Percentiles rank a stretch among this genome's conserved stretches.
These are phyloP conservation scores for Pachydiplax longipennis DNA, from an alignment of 2,888 invertebrate species.

Conservation along the genomic window DNA sequence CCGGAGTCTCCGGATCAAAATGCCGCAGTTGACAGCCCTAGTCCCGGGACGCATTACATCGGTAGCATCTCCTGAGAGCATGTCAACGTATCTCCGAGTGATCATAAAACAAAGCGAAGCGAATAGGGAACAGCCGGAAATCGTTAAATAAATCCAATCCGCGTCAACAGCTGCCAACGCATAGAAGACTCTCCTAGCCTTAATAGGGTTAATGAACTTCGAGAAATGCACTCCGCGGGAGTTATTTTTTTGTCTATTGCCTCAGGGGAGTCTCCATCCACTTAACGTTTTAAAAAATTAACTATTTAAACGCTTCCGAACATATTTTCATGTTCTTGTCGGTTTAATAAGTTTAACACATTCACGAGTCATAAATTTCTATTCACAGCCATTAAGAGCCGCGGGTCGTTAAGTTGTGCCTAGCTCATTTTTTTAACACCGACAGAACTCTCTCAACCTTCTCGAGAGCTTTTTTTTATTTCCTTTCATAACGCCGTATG, in stretches of 20 bases:
- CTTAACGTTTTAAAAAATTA: not conserved
- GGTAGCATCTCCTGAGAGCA: not conserved
- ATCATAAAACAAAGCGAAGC: not conserved
- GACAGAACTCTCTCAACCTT: not conserved
- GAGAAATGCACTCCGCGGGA: not conserved
- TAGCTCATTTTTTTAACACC: not conserved
- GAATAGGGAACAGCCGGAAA: slow-evolving; percentile 21
- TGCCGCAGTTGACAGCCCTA: not conserved
- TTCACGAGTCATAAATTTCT: not conserved
- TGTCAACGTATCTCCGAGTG: not conserved
- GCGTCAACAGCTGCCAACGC: slow-evolving; percentile 4
- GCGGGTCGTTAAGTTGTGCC: not conserved
- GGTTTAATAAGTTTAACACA: not conserved
- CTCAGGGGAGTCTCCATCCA: not conserved
- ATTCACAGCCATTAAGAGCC: not conserved
- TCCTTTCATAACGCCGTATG: too few species aligned
- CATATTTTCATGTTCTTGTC: not conserved
- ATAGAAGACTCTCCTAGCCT: not conserved
- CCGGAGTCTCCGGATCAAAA: not conserved
- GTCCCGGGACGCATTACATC: not conserved
- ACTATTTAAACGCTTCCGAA: not conserved
- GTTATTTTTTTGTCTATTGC: not conserved
- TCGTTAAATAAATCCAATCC: slow-evolving; percentile 15
- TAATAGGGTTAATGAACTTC: slow-evolving; percentile 10
- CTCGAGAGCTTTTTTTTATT: not conserved